Conservation (phyloP, 1,140 invertebrate species). For the Mya arenaria region DNA sequence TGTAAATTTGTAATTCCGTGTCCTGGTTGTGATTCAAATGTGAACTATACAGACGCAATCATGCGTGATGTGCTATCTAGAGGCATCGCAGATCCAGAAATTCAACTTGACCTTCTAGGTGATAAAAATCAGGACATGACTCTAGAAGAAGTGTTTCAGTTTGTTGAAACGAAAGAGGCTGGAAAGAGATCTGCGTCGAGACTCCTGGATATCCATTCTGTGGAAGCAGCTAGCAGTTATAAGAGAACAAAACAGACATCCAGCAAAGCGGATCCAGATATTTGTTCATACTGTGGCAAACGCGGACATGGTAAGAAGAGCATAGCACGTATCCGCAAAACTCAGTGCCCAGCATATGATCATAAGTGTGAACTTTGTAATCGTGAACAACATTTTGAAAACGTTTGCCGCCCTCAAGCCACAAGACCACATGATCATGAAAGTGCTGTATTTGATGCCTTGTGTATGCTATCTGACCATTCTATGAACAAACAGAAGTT, state of each 20-base stretch:
- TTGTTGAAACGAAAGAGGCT: constrained; percentile 34
- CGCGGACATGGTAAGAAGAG: not conserved
- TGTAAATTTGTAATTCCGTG: constrained; percentile 55
- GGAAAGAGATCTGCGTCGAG: constrained; percentile 9
- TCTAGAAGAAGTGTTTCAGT: constrained; percentile 41
- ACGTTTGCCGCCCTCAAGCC: constrained; percentile 28
- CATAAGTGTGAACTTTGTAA: constrained; percentile 28
- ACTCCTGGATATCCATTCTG: not conserved
- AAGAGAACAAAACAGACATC: not conserved
- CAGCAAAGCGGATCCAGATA: not conserved
- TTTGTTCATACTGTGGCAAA: not conserved
- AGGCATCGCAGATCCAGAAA: constrained; percentile 30
- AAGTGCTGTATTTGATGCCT: constrained; percentile 9
- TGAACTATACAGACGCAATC: constrained; percentile 56
- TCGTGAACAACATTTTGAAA: constrained; percentile 15
- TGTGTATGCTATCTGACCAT: not conserved
- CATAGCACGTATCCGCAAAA: not conserved
- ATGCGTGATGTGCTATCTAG: constrained; percentile 32
- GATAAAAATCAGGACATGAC: constrained; percentile 54
- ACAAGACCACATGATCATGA: not conserved
- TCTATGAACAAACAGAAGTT: too few species aligned
- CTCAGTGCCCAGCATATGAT: constrained; percentile 26
- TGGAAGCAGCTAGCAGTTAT: constrained; percentile 18
- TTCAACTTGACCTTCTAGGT: constrained; percentile 54
- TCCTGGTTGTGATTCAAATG: constrained; percentile 14